These are phyloP conservation scores for Xanthostigma xanthostigma DNA, from an alignment of 2,888 invertebrate species.

Conservation along the genomic window DNA sequence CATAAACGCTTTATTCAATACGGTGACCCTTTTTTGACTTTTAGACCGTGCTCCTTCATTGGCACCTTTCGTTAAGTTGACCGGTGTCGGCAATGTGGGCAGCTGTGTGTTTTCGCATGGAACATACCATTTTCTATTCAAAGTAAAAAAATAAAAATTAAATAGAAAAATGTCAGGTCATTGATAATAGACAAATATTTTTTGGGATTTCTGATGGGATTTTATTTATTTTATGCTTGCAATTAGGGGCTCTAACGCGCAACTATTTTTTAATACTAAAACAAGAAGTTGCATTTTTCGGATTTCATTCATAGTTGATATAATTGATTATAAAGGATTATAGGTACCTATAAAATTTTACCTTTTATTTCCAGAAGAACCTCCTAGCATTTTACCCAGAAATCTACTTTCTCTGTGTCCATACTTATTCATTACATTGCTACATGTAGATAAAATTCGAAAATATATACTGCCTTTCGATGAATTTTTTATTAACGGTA, in stretches of 20 bases:
- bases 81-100: conserved; percentile 18
- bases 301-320: not conserved
- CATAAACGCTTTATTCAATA: conserved; percentile 72
- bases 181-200: too few species aligned
- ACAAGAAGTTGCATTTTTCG: not conserved
- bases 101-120: conserved; percentile 15
- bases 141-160: not conserved
- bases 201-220: too few species aligned
- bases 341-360: conserved; percentile 5
- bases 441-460: conserved; percentile 7
- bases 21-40: conserved; percentile 40
- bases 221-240: too few species aligned
- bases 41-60: conserved; percentile 36
- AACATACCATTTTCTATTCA: conserved; percentile 11
- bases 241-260: too few species aligned
- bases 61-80: conserved; percentile 24
- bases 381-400: conserved; percentile 14
- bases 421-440: conserved; percentile 6
- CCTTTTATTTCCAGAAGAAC: conserved; percentile 13
- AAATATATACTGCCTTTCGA: not conserved
- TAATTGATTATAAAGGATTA: not conserved
- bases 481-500: too few species aligned
- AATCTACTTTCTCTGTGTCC: conserved; percentile 13
- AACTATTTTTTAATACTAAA: too few species aligned
- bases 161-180: too few species aligned